Evolutionary conservation across 2,113 vertebrate genomes (phyloP).

Genomic region (Dromaius novaehollandiae): DNA sequence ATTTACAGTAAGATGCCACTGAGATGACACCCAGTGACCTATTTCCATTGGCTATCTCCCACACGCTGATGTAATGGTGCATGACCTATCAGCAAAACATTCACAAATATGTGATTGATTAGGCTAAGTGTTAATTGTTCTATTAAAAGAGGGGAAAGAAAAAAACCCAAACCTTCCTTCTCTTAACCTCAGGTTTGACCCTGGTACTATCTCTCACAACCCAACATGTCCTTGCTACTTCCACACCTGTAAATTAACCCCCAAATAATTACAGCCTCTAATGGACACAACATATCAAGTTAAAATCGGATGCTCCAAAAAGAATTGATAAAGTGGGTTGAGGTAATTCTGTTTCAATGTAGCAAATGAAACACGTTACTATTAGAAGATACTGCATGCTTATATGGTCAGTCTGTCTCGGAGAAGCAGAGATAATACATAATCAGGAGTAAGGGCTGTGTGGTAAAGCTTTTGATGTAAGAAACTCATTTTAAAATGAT

Average conservation of each 20-base stretch:
- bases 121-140: constrained; percentile 53
- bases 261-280: constrained; percentile 58
- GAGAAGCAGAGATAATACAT: background rate
- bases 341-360: constrained; percentile 53
- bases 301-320: constrained; percentile 51
- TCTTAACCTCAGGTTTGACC: constrained; percentile 24
- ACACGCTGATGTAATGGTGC: constrained; percentile 70
- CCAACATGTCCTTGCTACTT: constrained; percentile 13
- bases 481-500: constrained; percentile 11
- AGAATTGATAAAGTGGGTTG: constrained; percentile 46
- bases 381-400: constrained; percentile 22
- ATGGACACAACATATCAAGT: constrained; percentile 24
- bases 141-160: constrained; percentile 26
- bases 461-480: background rate
- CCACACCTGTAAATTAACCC: constrained; percentile 39
- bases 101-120: constrained; percentile 56
- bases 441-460: background rate
- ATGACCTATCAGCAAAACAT: constrained; percentile 60
- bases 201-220: constrained; percentile 21
- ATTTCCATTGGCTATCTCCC: constrained; percentile 54
- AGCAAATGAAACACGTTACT: constrained; percentile 47
- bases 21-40: constrained; percentile 36
- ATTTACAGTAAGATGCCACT: constrained; percentile 26
- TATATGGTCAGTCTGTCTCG: background rate
- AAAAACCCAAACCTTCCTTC: background rate